Evolutionary conservation across 1,140 invertebrate genomes (phyloP).

Genomic region (Macrocentrus cingulum): DNA sequence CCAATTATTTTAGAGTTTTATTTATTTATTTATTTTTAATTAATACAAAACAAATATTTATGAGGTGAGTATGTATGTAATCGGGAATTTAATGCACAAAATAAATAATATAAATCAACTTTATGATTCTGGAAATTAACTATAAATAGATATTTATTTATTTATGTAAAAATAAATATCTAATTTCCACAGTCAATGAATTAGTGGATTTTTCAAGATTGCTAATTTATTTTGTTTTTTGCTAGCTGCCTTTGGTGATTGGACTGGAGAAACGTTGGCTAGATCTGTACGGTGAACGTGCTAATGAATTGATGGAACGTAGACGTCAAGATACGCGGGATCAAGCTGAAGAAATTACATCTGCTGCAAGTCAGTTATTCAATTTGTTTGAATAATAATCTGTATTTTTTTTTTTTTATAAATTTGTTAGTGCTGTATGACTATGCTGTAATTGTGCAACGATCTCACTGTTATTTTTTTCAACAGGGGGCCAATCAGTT

Average conservation of each 20-base stretch:
- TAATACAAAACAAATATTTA: not conserved
- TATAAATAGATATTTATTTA: not conserved
- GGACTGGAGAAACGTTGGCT: slow-evolving; percentile 78
- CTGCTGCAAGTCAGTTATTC: slow-evolving; percentile 63
- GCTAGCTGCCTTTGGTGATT: slow-evolving; percentile 75
- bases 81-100: slow-evolving; percentile 1
- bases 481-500: slow-evolving; percentile 48
- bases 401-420: too few relatives aligned
- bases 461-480: slow-evolving; percentile 24
- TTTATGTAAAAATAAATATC: not conserved
- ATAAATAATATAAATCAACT: slow-evolving; percentile 8
- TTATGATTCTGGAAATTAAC: slow-evolving; percentile 36
- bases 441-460: too few relatives aligned
- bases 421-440: too few relatives aligned
- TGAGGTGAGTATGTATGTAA: slow-evolving; percentile 20
- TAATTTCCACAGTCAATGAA: slow-evolving; percentile 29
- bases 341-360: slow-evolving; percentile 87
- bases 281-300: slow-evolving; percentile 70
- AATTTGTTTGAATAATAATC: slow-evolving; percentile 30
- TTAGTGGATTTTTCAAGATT: slow-evolving; percentile 7
- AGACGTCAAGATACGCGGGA: slow-evolving; percentile 88
- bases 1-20: slow-evolving; percentile 9
- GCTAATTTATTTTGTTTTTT: slow-evolving; percentile 43
- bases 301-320: slow-evolving; percentile 75
- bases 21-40: slow-evolving; percentile 19